phyloP scores from a whole-genome alignment of 2,888 invertebrate genomes.

The Liodrosophila aerea region DNA sequence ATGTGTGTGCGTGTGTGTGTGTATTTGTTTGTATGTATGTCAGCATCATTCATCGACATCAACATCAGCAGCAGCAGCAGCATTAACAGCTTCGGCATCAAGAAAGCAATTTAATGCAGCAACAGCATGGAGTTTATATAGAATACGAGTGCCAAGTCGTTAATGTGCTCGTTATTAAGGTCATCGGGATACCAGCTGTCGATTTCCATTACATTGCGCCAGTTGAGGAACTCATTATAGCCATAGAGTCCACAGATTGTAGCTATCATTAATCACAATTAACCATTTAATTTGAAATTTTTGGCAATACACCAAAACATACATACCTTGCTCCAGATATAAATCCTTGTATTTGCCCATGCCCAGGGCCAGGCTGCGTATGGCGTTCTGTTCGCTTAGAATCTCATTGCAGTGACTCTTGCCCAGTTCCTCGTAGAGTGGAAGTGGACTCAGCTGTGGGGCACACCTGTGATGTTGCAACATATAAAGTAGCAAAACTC shows the following conservation, averaged over 20 bases:
- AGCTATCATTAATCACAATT: slow-evolving; percentile 47
- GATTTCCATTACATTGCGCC: slow-evolving; percentile 71
- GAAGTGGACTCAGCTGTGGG: slow-evolving; percentile 51
- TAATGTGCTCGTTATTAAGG: slow-evolving; percentile 56
- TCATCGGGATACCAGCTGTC: slow-evolving; percentile 56
- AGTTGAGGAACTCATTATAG: slow-evolving; percentile 77
- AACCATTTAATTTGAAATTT: neutral
- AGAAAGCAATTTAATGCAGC: slow-evolving; percentile 54
- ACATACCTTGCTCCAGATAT: slow-evolving; percentile 79
- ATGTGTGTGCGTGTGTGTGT: too few relatives aligned
- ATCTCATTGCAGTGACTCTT: slow-evolving; percentile 69
- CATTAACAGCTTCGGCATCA: neutral
- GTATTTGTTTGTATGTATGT: too few relatives aligned
- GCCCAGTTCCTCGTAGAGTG: slow-evolving; percentile 65
- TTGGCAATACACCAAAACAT: too few relatives aligned
- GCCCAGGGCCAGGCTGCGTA: slow-evolving; percentile 70
- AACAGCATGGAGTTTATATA: slow-evolving; percentile 74
- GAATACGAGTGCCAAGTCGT: slow-evolving; percentile 72
- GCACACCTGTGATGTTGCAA: slow-evolving; percentile 78
- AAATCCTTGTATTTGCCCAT: slow-evolving; percentile 78
- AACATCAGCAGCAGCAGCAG: slow-evolving; percentile 1
- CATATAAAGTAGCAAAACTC: slow-evolving; percentile 75
- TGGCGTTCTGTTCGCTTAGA: slow-evolving; percentile 75
- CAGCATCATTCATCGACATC: neutral
- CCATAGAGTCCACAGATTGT: slow-evolving; percentile 77